Evolutionary conservation across 2,113 vertebrate genomes (phyloP).

Genomic region (Clarias batrachus): DNA sequence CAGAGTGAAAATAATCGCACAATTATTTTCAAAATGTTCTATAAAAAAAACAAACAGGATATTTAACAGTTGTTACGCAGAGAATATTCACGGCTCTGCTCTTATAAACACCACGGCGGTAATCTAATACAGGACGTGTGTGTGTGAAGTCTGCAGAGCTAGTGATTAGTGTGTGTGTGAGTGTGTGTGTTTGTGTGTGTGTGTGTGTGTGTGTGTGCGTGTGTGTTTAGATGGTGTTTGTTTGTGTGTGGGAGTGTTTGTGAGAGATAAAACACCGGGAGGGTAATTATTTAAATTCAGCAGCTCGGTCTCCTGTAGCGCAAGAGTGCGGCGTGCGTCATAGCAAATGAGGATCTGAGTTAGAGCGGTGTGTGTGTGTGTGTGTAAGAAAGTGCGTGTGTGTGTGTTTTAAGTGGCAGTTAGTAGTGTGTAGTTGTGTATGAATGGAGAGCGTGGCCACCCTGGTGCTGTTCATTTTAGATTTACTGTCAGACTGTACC

Average conservation of each 20-base stretch:
- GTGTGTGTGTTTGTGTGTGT: not conserved
- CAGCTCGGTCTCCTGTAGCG: slow-evolving; percentile 35
- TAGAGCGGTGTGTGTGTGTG: slow-evolving; percentile 47
- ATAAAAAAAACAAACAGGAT: not conserved
- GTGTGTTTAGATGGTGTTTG: too few species aligned
- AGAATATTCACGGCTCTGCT: not conserved
- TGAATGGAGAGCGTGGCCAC: not conserved
- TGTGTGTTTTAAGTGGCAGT: slow-evolving; percentile 37
- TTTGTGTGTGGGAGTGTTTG: not conserved
- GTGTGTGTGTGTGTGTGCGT: not conserved
- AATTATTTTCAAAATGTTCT: not conserved
- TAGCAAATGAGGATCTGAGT: slow-evolving; percentile 52
- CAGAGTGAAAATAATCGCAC: not conserved
- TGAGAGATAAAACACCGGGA: slow-evolving; percentile 53
- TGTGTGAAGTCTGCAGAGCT: not conserved
- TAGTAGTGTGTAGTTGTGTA: slow-evolving; percentile 28
- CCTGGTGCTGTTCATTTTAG: slow-evolving; percentile 10
- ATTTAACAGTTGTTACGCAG: not conserved
- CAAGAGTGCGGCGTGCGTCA: slow-evolving; percentile 62
- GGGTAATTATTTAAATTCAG: slow-evolving; percentile 66
- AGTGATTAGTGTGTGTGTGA: not conserved
- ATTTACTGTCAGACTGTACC: slow-evolving; percentile 24
- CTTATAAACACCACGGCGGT: not conserved
- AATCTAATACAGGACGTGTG: not conserved
- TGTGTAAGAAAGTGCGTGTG: slow-evolving; percentile 7